phyloP scores from a whole-genome alignment of 1,140 invertebrate genomes.

The Eueides isabella region DNA sequence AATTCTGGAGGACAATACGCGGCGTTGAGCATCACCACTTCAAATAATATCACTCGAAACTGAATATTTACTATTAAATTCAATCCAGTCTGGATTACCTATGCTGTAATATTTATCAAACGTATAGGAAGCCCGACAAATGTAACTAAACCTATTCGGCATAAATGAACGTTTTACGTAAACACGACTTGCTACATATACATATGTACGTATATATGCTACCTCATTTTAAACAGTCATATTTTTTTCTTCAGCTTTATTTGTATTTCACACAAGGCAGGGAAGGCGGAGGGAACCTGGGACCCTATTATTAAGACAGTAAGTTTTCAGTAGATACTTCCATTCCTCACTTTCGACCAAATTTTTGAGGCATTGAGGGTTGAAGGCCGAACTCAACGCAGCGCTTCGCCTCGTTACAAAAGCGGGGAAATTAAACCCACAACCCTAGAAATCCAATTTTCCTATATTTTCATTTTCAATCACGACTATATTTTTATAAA shows the following conservation, averaged over 20 bases:
- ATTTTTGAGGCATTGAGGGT: background rate
- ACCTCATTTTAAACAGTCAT: background rate
- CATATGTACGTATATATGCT: background rate
- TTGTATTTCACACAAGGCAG: too few relatives aligned
- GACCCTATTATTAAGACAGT: too few relatives aligned
- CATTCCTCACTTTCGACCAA: background rate
- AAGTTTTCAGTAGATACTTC: background rate
- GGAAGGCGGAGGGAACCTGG: too few relatives aligned
- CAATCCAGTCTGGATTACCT: background rate
- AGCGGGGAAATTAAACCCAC: background rate
- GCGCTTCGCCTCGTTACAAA: background rate
- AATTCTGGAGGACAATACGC: too few relatives aligned
- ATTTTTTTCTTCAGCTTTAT: too few relatives aligned
- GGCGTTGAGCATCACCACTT: too few relatives aligned
- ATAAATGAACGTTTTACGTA: conserved; percentile 21
- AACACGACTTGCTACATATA: background rate
- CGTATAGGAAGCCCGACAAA: conserved; percentile 19
- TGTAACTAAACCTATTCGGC: conserved; percentile 15
- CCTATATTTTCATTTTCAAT: too few relatives aligned
- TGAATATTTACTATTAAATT: too few relatives aligned
- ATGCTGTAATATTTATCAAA: conserved; percentile 19
- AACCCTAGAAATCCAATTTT: too few relatives aligned
- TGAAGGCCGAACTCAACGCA: background rate
- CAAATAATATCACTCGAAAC: too few relatives aligned
- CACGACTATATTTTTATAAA: too few relatives aligned